Evolutionary conservation across 2,797 vertebrate species (phyloP), one percentile per base, ranked within the genome.

Genomic region (Delichon dasypus): DNA sequence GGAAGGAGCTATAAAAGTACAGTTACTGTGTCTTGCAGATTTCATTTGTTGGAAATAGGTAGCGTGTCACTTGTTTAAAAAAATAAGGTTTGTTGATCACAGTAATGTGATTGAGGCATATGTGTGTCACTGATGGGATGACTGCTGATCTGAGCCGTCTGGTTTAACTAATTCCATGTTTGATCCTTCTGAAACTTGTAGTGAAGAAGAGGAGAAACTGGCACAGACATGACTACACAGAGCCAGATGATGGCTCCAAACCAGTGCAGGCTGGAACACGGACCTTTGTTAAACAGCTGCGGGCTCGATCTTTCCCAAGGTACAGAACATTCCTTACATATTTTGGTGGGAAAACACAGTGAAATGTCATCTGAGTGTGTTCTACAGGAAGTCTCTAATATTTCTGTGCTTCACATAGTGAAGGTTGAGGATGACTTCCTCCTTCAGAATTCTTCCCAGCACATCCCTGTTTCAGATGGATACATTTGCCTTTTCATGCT

Each of bases 181-280:
- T 67, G 86, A 86, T 92, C 65, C 36, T 90, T 87, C 79, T 96
- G 79, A 77, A 94, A 81, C 7, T 58, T 96, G 5, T 80, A 99
- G 99, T 99, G 99, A 99, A 99, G 97, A 99, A 98, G 97, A 98
- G 99, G 83, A 98, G 98, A 95, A 99, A 99, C 97, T 99, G 99
- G 98, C 99, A 99, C 97, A 98, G 99, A 72, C 99, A 99, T 26
- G 99, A 99, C 97, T 99, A 99, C 98, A 99, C 99, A 0, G 99
- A 99, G 96, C 91, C 97, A 25, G 98, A 99, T 30, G 98, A 99
- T 38, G 99, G 98, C 84, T 98, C 98, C 65, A 99, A 98, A 94
- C 99, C 98, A 0, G 99, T 99, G 91, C 99, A 99, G 93, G 99
- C 99, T 18, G 99, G 99, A 51, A 99, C 99, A 15, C 96, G 98